A percentile compares a stretch with the other conserved stretches of the same genome.
phyloP scores from a whole-genome alignment of 2,888 invertebrate genomes.

The Drosophila birchii region DNA sequence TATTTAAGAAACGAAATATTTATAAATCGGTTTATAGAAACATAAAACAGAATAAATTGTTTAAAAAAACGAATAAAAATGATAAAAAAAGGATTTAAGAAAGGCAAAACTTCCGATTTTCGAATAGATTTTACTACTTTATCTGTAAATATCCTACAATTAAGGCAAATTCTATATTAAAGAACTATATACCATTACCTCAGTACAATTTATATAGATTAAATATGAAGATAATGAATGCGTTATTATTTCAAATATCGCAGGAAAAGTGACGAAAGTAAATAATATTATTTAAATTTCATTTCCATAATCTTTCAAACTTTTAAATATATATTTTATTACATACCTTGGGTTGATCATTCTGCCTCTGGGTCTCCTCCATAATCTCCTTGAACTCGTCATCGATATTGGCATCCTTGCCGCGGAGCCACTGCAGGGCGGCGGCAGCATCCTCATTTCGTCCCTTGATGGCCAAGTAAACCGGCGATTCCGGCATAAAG shows the following conservation, averaged over 20 bases:
- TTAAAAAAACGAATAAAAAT: not conserved
- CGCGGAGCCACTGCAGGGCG: slow-evolving; percentile 89
- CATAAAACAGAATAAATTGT: not conserved
- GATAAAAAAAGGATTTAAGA: no score
- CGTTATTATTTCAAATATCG: no score
- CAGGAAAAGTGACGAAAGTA: not conserved
- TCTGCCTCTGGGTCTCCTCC: slow-evolving; percentile 58
- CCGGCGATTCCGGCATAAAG: slow-evolving; percentile 94
- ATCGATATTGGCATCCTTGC: slow-evolving; percentile 88
- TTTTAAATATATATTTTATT: no score
- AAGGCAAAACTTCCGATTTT: not conserved
- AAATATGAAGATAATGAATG: not conserved
- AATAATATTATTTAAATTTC: not conserved
- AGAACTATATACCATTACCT: no score
- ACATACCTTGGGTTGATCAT: slow-evolving; percentile 79
- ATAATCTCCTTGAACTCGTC: slow-evolving; percentile 85
- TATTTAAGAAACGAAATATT: not conserved
- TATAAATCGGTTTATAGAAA: not conserved
- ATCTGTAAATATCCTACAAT: not conserved
- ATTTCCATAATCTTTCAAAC: not conserved
- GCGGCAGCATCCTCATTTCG: slow-evolving; percentile 88
- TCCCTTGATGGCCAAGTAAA: slow-evolving; percentile 87
- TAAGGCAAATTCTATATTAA: not conserved
- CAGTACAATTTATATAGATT: not conserved
- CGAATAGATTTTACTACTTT: not conserved